Conservation (phyloP, 2,113 vertebrate genomes). For the Struthio camelus region DNA sequence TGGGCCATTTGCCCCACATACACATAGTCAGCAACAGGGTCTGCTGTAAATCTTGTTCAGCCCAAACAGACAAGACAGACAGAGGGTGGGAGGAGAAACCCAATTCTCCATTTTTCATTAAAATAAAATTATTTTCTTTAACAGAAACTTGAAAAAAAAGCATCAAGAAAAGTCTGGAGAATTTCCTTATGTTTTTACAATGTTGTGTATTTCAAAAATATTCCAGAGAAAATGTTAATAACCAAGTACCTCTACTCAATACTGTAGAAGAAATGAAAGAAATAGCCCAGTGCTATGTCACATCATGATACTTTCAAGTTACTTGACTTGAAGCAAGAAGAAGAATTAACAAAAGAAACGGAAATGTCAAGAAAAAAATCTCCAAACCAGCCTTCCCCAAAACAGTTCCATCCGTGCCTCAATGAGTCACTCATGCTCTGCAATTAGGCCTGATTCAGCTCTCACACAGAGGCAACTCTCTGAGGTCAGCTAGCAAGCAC, state of each 20-base stretch:
- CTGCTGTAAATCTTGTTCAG: neutral
- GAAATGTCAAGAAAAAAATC: neutral
- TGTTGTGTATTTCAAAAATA: neutral
- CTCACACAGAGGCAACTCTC: neutral
- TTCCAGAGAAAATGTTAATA: neutral
- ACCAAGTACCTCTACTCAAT: neutral
- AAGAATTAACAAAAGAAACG: neutral
- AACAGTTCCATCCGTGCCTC: neutral
- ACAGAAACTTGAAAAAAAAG: neutral
- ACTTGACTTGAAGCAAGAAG: neutral
- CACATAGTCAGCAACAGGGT: neutral
- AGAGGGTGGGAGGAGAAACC: neutral
- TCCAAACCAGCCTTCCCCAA: neutral
- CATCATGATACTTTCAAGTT: neutral
- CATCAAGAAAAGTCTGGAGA: neutral
- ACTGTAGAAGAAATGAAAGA: neutral
- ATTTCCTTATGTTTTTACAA: neutral
- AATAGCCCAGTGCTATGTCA: neutral
- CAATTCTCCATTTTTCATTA: neutral
- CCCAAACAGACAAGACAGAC: neutral
- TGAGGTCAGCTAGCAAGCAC: neutral
- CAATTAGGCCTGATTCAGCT: neutral
- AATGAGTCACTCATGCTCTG: neutral
- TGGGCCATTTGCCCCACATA: neutral
- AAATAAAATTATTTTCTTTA: neutral